A percentile compares a stretch with the other conserved stretches of the same genome.
Evolutionary conservation across 2,797 vertebrate species (phyloP).

Genomic region (Sphenodon punctatus): DNA sequence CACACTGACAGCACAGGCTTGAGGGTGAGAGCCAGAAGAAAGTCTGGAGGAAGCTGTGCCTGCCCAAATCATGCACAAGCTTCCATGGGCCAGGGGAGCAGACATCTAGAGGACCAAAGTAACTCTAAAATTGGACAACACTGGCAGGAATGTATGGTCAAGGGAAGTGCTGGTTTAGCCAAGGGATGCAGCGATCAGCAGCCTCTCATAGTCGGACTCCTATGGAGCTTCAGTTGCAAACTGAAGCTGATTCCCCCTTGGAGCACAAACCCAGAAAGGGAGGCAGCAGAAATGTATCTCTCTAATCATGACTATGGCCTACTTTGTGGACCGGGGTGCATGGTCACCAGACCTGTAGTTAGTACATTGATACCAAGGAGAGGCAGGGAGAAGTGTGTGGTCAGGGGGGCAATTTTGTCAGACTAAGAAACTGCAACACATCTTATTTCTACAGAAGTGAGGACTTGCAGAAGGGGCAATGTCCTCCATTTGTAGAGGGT

Average conservation of each 20-base stretch:
- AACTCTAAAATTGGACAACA: neutral
- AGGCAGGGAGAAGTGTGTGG: no score
- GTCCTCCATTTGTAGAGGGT: no score
- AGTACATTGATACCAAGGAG: no score
- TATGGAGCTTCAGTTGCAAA: neutral
- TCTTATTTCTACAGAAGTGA: no score
- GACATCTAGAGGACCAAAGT: neutral
- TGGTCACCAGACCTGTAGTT: no score
- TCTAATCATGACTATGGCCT: neutral
- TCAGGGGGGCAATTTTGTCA: no score
- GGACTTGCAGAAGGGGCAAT: no score
- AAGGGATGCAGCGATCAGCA: neutral
- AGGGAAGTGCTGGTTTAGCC: neutral
- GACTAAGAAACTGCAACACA: no score
- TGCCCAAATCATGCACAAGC: neutral
- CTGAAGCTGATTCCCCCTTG: neutral
- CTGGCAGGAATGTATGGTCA: neutral
- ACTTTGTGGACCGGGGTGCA: no score
- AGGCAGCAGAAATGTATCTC: neutral
- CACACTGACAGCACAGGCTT: no score
- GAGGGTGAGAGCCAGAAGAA: no score
- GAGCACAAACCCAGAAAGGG: neutral
- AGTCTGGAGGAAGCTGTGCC: no score
- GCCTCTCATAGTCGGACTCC: neutral
- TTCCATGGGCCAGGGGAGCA: neutral